phyloP scores from a whole-genome alignment of 2,113 vertebrate genomes.

The Illadopsis cleaveri region DNA sequence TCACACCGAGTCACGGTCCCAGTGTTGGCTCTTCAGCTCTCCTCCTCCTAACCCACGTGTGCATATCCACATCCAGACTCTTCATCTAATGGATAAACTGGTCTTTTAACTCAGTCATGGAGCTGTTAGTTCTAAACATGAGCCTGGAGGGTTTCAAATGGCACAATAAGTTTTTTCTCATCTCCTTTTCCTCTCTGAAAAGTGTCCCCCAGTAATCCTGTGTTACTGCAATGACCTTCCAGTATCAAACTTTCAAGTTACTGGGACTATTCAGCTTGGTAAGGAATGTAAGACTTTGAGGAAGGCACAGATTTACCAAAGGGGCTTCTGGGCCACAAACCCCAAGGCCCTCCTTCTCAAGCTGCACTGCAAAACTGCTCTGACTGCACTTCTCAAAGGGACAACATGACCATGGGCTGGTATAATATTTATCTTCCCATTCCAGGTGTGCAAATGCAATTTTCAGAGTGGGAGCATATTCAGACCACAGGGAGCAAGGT shows the following conservation, averaged over 20 bases:
- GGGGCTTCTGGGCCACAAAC: not conserved
- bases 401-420: not conserved
- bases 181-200: not conserved
- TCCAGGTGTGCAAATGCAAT: not conserved
- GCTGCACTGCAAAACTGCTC: not conserved
- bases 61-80: not conserved
- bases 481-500: not conserved
- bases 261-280: not conserved
- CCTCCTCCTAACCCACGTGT: not conserved
- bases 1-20: accelerated
- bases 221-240: not conserved
- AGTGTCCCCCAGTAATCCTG: not conserved
- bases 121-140: not conserved
- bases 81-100: not conserved
- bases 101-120: not conserved
- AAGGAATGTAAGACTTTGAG: not conserved
- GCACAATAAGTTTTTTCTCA: not conserved
- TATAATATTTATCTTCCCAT: not conserved
- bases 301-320: not conserved
- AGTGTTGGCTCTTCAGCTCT: not conserved
- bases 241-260: not conserved
- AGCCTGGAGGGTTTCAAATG: not conserved
- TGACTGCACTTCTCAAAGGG: not conserved
- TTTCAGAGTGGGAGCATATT: not conserved
- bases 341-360: not conserved